A percentile compares a stretch with the other conserved stretches of the same genome.
These are phyloP conservation scores for Saimiri boliviensis DNA, from an alignment of 2,113 vertebrate species.

Conservation along the genomic window DNA sequence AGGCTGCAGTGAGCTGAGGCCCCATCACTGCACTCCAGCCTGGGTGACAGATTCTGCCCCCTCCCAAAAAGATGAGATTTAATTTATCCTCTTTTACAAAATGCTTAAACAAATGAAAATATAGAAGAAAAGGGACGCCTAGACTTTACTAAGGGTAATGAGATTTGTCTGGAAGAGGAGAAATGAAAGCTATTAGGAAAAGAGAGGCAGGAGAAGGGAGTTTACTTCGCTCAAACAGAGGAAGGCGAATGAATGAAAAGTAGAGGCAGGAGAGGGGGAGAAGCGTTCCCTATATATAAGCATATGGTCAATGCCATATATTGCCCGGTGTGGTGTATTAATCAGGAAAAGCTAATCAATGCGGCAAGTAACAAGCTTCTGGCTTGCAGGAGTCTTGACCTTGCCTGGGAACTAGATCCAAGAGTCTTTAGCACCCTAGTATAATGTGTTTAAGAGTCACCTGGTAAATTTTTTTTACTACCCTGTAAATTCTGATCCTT, in stretches of 20 bases:
- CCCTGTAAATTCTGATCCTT: neutral
- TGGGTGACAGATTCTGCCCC: too few species aligned
- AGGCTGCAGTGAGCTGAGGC: too few species aligned
- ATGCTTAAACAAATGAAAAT: neutral
- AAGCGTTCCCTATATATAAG: rapidly evolving
- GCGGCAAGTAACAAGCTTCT: neutral
- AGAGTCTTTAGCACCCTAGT: neutral
- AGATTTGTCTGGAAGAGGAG: neutral
- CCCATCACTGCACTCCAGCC: too few species aligned
- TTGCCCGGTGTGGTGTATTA: neutral
- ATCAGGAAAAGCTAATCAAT: neutral
- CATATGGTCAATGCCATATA: rapidly evolving
- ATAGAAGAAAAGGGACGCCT: neutral
- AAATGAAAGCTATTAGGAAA: neutral
- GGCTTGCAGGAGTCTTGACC: neutral
- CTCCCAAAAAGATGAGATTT: neutral
- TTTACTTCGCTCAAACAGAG: neutral
- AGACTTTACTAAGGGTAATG: neutral
- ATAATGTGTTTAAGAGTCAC: neutral
- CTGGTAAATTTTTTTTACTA: neutral
- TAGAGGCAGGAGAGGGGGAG: neutral
- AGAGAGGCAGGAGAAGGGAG: neutral
- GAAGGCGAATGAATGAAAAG: neutral
- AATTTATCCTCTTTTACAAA: neutral
- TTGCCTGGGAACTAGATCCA: neutral